A percentile compares a stretch with the other conserved stretches of the same genome.
Conservation (phyloP, 2,797 vertebrate species). For the Myotis pilosus region DNA sequence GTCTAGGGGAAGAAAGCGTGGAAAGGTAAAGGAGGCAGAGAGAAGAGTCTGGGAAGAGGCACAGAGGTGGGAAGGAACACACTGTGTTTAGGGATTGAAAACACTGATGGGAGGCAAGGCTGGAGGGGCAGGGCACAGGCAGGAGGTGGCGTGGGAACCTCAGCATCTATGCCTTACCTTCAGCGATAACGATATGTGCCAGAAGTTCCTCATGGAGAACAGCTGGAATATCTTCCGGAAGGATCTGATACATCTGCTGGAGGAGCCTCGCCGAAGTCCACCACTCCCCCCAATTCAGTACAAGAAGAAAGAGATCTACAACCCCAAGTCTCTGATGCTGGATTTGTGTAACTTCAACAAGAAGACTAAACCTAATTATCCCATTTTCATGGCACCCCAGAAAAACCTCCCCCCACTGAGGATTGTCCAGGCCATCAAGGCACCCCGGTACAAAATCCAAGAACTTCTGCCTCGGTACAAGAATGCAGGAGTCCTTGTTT, state of each 20-base stretch:
- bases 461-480: conserved; percentile 69
- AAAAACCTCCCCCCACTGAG: conserved; percentile 66
- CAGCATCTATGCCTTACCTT: conserved; percentile 33
- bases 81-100: not conserved
- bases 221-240: conserved; percentile 77
- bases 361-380: not conserved
- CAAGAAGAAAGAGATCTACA: conserved; percentile 28
- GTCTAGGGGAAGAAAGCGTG: not conserved
- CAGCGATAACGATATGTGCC: conserved; percentile 74
- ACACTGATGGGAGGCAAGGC: not conserved
- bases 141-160: not conserved
- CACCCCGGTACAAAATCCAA: conserved; percentile 62
- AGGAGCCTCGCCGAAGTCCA: not conserved
- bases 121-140: not conserved
- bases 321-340: conserved; percentile 39
- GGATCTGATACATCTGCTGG: conserved; percentile 55
- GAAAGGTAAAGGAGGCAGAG: not conserved
- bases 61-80: not conserved
- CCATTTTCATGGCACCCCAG: conserved; percentile 57
- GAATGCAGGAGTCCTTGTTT: conserved; percentile 57
- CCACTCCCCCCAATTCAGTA: not conserved
- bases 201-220: conserved; percentile 77
- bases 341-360: conserved; percentile 48
- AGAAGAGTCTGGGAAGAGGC: not conserved
- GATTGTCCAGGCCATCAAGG: conserved; percentile 59